A percentile compares a stretch with the other conserved stretches of the same genome.
phyloP scores from a whole-genome alignment of 1,140 invertebrate genomes.

The Coptotermes formosanus region DNA sequence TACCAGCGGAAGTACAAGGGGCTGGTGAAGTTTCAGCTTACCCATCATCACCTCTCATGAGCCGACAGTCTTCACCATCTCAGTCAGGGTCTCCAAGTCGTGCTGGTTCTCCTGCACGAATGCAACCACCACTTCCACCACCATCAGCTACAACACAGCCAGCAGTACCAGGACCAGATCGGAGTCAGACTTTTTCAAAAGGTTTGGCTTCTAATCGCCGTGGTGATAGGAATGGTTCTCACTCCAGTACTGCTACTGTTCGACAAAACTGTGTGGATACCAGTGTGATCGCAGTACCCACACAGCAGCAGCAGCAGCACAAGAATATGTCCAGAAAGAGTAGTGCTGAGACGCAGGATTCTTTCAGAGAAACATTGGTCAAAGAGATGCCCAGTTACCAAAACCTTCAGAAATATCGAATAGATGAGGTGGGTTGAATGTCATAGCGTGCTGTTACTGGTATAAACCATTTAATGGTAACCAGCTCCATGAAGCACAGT shows the following conservation, averaged over 20 bases:
- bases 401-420: constrained; percentile 48
- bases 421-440: constrained; percentile 46
- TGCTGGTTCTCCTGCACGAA: constrained; percentile 47
- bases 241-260: background rate
- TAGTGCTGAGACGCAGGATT: constrained; percentile 40
- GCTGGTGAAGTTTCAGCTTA: constrained; percentile 37
- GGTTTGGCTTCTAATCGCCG: constrained; percentile 31
- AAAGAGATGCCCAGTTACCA: constrained; percentile 53
- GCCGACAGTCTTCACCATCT: constrained; percentile 52
- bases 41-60: constrained; percentile 50
- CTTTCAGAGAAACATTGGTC: constrained; percentile 47
- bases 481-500: no score
- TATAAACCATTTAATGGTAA: no score
- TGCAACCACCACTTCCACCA: constrained; percentile 39
- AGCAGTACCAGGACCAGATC: constrained; percentile 33
- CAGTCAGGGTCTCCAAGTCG: constrained; percentile 51
- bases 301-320: no score
- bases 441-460: no score
- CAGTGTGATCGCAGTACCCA: constrained; percentile 36
- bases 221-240: constrained; percentile 37
- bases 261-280: constrained; percentile 39
- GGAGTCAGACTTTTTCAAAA: constrained; percentile 30
- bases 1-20: constrained; percentile 23
- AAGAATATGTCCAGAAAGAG: constrained; percentile 1
- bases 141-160: constrained; percentile 37